Evolutionary conservation across 92 coral and sea anemone genomes (phyloP).

Genomic region (Porites evermanni): DNA sequence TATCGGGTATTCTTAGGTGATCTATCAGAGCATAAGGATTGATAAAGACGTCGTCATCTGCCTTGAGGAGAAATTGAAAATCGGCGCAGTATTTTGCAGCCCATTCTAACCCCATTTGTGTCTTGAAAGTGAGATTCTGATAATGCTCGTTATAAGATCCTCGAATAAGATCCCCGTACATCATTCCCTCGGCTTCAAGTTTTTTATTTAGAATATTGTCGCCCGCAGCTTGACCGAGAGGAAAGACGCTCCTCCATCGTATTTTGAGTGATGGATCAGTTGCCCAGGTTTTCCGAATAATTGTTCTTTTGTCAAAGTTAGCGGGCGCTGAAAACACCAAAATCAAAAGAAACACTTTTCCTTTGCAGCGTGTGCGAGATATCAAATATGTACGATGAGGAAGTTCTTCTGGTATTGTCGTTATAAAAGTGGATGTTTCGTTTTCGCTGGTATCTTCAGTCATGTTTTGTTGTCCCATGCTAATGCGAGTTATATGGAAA

Average conservation of each 20-base stretch:
- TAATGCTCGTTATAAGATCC: constrained; percentile 53
- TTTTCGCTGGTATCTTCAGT: too few relatives aligned
- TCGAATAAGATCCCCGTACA: constrained; percentile 56
- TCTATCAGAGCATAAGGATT: constrained; percentile 43
- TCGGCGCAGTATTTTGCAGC: constrained; percentile 50
- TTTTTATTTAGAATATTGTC: constrained; percentile 17
- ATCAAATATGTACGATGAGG: background rate
- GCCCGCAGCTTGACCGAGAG: background rate
- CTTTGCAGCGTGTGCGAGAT: background rate
- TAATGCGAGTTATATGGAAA: too few relatives aligned
- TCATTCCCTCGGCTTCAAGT: constrained; percentile 21
- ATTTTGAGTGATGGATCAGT: constrained; percentile 12
- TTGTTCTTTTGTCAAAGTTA: constrained; percentile 39
- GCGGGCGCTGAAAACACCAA: constrained; percentile 57
- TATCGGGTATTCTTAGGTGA: background rate
- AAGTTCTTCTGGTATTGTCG: background rate
- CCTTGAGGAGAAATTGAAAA: constrained; percentile 57
- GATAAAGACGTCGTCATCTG: constrained; percentile 24
- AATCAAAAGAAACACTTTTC: constrained; percentile 24
- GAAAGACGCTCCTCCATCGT: constrained; percentile 65
- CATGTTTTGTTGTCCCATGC: too few relatives aligned
- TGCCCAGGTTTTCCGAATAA: constrained; percentile 70
- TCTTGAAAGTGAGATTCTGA: constrained; percentile 55
- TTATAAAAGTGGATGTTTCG: background rate
- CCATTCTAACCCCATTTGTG: constrained; percentile 80